These are phyloP conservation scores for Odontocerum albicorne DNA, from an alignment of 2,888 invertebrate genomes.

Conservation along the genomic window DNA sequence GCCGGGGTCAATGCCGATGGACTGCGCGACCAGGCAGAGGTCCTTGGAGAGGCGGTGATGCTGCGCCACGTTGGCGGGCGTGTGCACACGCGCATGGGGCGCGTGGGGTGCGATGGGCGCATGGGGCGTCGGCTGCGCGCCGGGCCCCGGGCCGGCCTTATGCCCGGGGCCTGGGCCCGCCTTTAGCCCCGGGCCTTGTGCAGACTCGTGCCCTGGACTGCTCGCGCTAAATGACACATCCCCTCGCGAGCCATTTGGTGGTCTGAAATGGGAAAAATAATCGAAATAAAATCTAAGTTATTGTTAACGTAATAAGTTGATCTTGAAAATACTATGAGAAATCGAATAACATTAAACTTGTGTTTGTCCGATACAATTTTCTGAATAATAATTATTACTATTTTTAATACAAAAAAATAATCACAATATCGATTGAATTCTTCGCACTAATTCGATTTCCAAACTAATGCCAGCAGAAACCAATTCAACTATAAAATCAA, in stretches of 20 bases:
- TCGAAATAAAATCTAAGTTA: too few relatives aligned
- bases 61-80: constrained; percentile 42
- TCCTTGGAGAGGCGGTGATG: constrained; percentile 36
- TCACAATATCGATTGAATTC: too few relatives aligned
- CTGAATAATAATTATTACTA: too few relatives aligned
- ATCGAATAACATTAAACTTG: too few relatives aligned
- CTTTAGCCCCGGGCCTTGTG: constrained; percentile 38
- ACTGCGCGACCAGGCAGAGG: constrained; percentile 32
- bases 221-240: constrained; percentile 45
- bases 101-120: constrained; percentile 18
- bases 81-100: constrained; percentile 40
- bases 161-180: constrained; percentile 22
- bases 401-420: too few relatives aligned
- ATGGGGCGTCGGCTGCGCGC: constrained; percentile 23
- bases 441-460: too few relatives aligned
- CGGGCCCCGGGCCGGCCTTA: constrained; percentile 13
- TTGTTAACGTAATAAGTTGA: too few relatives aligned
- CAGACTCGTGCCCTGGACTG: constrained; percentile 37
- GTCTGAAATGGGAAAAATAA: constrained; percentile 43
- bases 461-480: too few relatives aligned
- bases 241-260: constrained; percentile 52
- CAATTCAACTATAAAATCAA: too few relatives aligned
- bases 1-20: constrained; percentile 39
- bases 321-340: too few relatives aligned
- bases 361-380: too few relatives aligned